Conservation (phyloP, 2,888 invertebrate species). For the Agelastica alni region DNA sequence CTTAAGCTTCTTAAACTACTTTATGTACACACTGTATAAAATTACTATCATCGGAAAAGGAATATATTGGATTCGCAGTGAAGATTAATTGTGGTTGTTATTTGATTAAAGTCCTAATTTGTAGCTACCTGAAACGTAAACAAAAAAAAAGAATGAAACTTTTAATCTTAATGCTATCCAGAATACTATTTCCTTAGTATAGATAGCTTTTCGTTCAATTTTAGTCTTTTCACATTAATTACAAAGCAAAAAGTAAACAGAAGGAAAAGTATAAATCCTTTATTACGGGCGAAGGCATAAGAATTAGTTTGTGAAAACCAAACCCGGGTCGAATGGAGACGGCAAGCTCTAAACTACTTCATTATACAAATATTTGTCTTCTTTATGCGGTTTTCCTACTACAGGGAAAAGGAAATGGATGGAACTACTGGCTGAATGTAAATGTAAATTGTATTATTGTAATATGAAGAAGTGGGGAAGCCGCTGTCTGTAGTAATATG, state of each 20-base stretch:
- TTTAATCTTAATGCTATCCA: no score
- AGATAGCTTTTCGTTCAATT: not conserved
- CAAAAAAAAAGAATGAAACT: no score
- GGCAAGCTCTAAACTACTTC: constrained; percentile 14
- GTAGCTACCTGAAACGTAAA: no score
- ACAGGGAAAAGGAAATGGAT: constrained; percentile 25
- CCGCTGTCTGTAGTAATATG: constrained; percentile 42
- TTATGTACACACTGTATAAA: no score
- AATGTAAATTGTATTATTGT: constrained; percentile 52
- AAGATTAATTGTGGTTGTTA: no score
- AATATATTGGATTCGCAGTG: no score
- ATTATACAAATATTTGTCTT: constrained; percentile 55
- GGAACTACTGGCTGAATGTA: constrained; percentile 46
- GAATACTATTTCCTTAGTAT: not conserved
- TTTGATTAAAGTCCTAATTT: no score
- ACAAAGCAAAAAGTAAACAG: constrained; percentile 10
- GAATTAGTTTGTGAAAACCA: constrained; percentile 2
- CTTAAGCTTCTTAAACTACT: no score
- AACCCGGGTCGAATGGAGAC: constrained; percentile 5
- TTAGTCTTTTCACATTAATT: constrained; percentile 1
- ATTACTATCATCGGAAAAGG: no score
- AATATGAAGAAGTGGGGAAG: constrained; percentile 51
- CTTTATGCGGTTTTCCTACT: constrained; percentile 49
- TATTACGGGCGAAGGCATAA: constrained; percentile 27
- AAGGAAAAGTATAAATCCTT: constrained; percentile 32